Percentiles rank a stretch among this genome's conserved stretches.
These are phyloP conservation scores for Laothoe populi DNA, from an alignment of 2,888 invertebrate species.

Conservation along the genomic window DNA sequence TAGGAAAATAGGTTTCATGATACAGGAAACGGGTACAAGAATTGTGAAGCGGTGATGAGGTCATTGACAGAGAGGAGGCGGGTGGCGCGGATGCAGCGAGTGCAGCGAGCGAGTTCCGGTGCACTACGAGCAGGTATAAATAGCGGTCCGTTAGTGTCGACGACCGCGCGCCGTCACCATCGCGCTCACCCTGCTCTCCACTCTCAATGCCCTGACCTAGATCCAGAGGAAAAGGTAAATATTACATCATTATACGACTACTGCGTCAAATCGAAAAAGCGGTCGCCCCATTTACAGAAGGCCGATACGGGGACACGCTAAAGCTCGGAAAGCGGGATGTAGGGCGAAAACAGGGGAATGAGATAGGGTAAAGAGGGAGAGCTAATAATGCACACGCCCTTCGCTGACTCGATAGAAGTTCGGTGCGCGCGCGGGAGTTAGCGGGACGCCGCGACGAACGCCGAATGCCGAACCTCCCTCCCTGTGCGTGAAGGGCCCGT, in stretches of 20 bases:
- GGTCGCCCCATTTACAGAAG: conserved; percentile 26
- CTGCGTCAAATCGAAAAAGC: conserved; percentile 40
- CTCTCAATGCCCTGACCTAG: conserved; percentile 67
- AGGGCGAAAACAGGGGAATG: conserved; percentile 42
- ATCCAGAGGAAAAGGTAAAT: conserved; percentile 52
- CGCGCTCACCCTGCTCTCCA: conserved; percentile 59
- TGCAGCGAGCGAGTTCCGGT: conserved; percentile 83
- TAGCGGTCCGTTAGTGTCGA: conserved; percentile 84
- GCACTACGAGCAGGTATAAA: conserved; percentile 83
- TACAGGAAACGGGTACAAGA: conserved; percentile 41
- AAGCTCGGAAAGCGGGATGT: conserved; percentile 43
- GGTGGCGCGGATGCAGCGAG: conserved; percentile 78
- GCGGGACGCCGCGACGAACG: conserved; percentile 32
- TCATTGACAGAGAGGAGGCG: conserved; percentile 80
- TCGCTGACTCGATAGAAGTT: conserved; percentile 69
- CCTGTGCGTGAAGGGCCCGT: conserved; percentile 65
- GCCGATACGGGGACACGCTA: conserved; percentile 30
- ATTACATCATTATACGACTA: conserved; percentile 47
- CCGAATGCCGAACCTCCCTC: conserved; percentile 42
- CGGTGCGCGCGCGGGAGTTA: conserved; percentile 69
- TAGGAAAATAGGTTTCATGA: conserved; percentile 29
- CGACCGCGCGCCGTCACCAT: conserved; percentile 74
- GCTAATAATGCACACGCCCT: conserved; percentile 78
- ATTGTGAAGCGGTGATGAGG: conserved; percentile 58
- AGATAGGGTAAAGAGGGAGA: conserved; percentile 54